These are phyloP conservation scores for Augochlorella aurata DNA, from an alignment of 2,888 invertebrate species.

Conservation along the genomic window DNA sequence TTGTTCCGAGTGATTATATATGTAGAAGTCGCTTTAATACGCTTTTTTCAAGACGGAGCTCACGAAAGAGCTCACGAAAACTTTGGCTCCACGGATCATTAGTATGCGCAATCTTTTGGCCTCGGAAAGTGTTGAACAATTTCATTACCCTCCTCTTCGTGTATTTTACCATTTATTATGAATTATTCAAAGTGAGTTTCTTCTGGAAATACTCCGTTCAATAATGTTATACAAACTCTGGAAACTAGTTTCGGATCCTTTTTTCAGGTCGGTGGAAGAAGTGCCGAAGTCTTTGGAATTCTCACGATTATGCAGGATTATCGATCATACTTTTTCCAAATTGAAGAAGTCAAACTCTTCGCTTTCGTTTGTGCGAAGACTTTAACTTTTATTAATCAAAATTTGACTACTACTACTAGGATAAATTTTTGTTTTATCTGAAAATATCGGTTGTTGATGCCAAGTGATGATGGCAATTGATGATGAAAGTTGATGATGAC, in stretches of 20 bases:
- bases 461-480: too few species aligned
- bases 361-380: too few species aligned
- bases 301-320: background rate
- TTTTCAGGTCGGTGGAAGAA: background rate
- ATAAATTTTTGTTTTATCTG: too few species aligned
- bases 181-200: conserved; percentile 3
- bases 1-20: background rate
- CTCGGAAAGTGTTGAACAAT: background rate
- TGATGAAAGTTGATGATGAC: too few species aligned
- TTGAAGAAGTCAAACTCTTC: too few species aligned
- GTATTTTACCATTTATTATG: conserved; percentile 8
- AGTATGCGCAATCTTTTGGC: conserved; percentile 7
- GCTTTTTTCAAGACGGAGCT: background rate
- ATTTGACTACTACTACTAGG: too few species aligned
- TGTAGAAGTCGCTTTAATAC: background rate
- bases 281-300: background rate
- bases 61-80: background rate
- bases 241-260: background rate
- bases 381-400: too few species aligned
- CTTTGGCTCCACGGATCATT: background rate
- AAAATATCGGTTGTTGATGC: too few species aligned
- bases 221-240: conserved; percentile 2
- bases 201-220: conserved; percentile 40
- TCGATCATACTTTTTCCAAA: background rate
- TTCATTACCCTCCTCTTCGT: background rate